Evolutionary conservation across 2,888 invertebrate species (phyloP), one percentile per base, ranked within the genome.

Genomic region (Melanostoma scalare): DNA sequence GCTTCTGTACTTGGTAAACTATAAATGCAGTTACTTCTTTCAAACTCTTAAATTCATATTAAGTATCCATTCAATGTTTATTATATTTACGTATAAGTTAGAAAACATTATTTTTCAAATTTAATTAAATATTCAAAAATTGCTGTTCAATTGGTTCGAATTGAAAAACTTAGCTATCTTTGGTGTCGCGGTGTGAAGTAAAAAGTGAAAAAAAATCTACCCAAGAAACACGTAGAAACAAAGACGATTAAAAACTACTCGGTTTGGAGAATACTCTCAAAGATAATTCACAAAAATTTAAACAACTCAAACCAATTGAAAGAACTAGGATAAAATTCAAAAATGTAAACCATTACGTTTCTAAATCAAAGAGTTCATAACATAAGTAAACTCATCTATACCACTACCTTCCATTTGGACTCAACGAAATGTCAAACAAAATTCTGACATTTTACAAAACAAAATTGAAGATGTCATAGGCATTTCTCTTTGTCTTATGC

Each of bases 41-140:
- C n/a, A 20, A 20, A 3, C 50, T 40, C 10, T 56, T 31, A 48
- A 31, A 31, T 20, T 36, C 50, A 20, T 31, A 72, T 82, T 56
- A 82, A 77, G 81, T 77, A 82, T 76, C 30, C 55, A 77, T 63
- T 38, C 6, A 68, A 35, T 79, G 48, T 68, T 48, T 67, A 35
- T 56, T 65, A 46, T 31, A 72, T 82, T 82, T 82, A 77, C 73
- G 77, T 56, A 65, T 68, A 73, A 38, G 56, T 77, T 52, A 50
- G 58, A 30, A 61, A 77, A 73, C 50, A 82, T 58, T 42, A 50
- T 40, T 60, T 60, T 58, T 46, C 30, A 60, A 65, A 55, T 48
- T 53, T 38, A 42, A 71, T 52, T 48, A 73, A 58, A 20, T 20
- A 20, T 78, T 71, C 36, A 58, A 72, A 71, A 65, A 60, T 48